Evolutionary conservation across 2,888 invertebrate species (phyloP), one percentile per base, ranked within the genome.

Genomic region (Hypsopygia costalis): DNA sequence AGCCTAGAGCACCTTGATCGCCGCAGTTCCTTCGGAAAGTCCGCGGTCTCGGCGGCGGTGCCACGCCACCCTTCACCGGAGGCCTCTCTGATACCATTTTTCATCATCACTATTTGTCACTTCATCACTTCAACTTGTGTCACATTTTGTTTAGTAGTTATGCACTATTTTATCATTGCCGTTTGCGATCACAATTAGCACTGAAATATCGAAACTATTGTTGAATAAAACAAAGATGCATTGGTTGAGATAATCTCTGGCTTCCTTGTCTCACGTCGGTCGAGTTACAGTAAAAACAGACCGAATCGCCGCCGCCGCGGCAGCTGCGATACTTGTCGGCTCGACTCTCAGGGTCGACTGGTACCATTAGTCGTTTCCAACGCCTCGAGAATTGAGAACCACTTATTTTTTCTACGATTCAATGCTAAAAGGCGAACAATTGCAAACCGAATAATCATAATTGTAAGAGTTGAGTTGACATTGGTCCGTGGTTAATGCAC

Each of bases 21-120:
- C 91, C 92, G 55, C 90, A 89, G 65, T 91, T 89, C 64, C 90
- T 79, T 55, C 91, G 82, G 40, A 90, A 86, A 58, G 87, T 89
- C 65, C 87, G 75, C 47, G 86, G 86, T 71, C 85, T 81, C 57
- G 74, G 72, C 35, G 88, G 74, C 34, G 68, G 70, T n/a, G 81
- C 62, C 69, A 77, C 62, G 69, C 87, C 70, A 72, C 89, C 71
- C 55, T 75, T 78, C 71, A 73, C 69, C 62, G 71, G 73, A 58
- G 74, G 75, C 67, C 82, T 86, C 62, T 89, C 83, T 60, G 80
- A 76, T 62, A 85, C 72, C 88, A 88, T 88, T 76, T 79, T 85
- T 73, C 81, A 80, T 74, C 78, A 77, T 77, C 65, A 63, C 74
- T 72, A 62, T 65, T 64, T 63, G 50, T 62, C 66, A 72, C 64